Percentiles rank a stretch among this genome's conserved stretches.
phyloP scores from a whole-genome alignment of 2,888 invertebrate genomes.

The Digitonthophagus gazella region DNA sequence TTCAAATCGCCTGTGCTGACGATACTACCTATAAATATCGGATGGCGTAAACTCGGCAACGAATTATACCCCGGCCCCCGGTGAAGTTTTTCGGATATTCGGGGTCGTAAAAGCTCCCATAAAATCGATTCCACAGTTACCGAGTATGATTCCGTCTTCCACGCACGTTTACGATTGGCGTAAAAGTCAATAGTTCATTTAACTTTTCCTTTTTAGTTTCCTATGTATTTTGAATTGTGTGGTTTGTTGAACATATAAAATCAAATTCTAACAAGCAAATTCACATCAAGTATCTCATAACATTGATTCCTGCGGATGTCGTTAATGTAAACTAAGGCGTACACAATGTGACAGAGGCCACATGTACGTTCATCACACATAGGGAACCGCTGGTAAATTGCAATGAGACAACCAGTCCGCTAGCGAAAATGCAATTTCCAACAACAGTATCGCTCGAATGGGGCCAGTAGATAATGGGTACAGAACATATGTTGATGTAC shows the following conservation, averaged over 20 bases:
- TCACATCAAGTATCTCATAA: too few relatives aligned
- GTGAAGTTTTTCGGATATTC: background rate
- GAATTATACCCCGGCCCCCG: background rate
- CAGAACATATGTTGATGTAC: background rate
- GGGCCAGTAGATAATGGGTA: background rate
- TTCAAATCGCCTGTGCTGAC: background rate
- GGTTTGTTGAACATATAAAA: too few relatives aligned
- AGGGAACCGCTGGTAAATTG: background rate
- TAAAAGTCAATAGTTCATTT: background rate
- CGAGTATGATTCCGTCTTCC: too few relatives aligned
- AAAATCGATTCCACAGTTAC: background rate
- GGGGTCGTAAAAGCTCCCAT: background rate
- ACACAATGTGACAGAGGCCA: background rate
- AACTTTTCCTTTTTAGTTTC: background rate
- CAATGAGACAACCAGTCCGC: background rate
- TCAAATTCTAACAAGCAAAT: too few relatives aligned
- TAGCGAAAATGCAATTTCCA: background rate
- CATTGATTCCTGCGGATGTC: too few relatives aligned
- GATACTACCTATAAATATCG: background rate
- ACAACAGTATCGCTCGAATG: background rate
- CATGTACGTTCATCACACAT: background rate
- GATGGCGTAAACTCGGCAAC: background rate
- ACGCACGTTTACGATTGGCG: background rate
- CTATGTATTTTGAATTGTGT: too few relatives aligned
- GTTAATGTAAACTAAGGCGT: background rate